Percentiles rank a stretch among this genome's conserved stretches.
These are phyloP conservation scores for Cantharis lateralis DNA, from an alignment of 2,888 invertebrate genomes.

Conservation along the genomic window DNA sequence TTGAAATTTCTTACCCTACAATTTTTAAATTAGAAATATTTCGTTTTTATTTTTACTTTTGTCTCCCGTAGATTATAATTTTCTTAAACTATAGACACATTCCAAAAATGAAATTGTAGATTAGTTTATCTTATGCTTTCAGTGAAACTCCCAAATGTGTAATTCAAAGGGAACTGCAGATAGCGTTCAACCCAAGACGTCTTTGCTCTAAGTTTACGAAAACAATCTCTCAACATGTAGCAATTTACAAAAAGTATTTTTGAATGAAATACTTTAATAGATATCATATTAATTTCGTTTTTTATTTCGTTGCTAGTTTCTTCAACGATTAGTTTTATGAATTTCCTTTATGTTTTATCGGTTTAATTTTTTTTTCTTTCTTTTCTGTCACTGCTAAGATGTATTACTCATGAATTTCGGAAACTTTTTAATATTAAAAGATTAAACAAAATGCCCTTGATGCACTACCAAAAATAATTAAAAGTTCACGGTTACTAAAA, in stretches of 20 bases:
- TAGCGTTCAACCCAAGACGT: neutral
- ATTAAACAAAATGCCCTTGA: too few relatives aligned
- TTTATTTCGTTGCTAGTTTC: too few relatives aligned
- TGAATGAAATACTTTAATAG: neutral
- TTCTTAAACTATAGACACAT: neutral
- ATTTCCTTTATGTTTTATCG: too few relatives aligned
- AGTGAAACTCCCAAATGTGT: neutral
- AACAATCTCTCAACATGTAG: neutral
- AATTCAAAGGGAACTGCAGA: neutral
- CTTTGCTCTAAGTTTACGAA: neutral
- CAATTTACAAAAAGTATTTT: neutral
- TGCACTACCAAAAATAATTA: neutral
- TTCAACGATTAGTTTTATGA: too few relatives aligned
- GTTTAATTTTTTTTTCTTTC: too few relatives aligned
- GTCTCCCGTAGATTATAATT: neutral
- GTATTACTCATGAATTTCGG: too few relatives aligned
- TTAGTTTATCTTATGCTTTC: neutral
- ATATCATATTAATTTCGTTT: too few relatives aligned
- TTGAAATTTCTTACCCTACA: neutral
- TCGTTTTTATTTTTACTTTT: neutral
- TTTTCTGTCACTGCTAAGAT: too few relatives aligned
- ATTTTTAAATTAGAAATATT: neutral
- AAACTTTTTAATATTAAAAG: too few relatives aligned
- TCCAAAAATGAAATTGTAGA: neutral
- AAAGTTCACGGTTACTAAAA: neutral